Evolutionary conservation across 2,797 vertebrate genomes (phyloP), one percentile per base, ranked within the genome.

Genomic region (Centropyge bicolor): DNA sequence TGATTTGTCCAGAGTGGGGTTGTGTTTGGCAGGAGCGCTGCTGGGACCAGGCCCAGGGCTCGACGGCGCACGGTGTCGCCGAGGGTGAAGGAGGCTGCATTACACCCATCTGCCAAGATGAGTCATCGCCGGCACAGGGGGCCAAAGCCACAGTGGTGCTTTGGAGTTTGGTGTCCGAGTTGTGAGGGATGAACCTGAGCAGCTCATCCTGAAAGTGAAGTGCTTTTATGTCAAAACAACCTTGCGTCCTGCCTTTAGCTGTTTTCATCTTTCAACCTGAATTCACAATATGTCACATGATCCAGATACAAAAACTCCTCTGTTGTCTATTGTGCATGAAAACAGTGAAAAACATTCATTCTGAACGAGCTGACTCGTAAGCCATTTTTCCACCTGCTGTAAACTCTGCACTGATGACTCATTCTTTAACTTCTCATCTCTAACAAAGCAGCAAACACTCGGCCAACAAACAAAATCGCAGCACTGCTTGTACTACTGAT

Each of bases 51-150:
- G 66, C 63, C 76, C 83, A 76, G 59, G 64, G 38, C 35, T 80
- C 16, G 12, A 31, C 63, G 76, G 64, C 54, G 60, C 40, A 69
- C 24, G 19, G 65, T 62, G 67, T 45, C 27, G 8, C 49, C 35
- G 70, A 56, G 48, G 73, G 49, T 63, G 80, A 85, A 43, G 71
- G 55, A 64, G 76, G 79, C 52, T 52, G 54, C 24, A 14, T 66
- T 74, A 60, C 73, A 77, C 35, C 65, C 75, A 45, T 76, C 78
- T 82, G 83, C 84, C 82, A 88, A 41, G 72, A 83, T 89, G 86
- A 90, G 60, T 88, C 82, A 81, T 71, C 45, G 16, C 52, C 38
- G 14, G 54, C 5, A 38, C 48, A 46, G 67, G 31, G 31, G 70
- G 72, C 52, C 63, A 66, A 62, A 67, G 62, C 54, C 76, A 84